phyloP scores from a whole-genome alignment of 2,797 vertebrate species.

The Catharus ustulatus region DNA sequence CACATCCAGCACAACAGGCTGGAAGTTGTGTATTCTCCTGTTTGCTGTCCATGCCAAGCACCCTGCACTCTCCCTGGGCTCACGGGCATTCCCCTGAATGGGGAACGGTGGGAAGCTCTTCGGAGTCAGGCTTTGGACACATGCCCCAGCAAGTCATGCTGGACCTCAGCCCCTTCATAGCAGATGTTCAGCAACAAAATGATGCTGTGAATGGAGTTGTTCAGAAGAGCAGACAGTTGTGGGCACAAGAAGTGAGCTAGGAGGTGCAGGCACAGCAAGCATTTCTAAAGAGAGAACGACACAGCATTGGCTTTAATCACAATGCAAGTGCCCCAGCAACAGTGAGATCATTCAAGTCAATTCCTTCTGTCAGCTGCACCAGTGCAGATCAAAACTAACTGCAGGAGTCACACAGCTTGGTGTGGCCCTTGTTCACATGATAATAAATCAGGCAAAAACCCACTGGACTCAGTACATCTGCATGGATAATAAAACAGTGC shows the following conservation, averaged over 20 bases:
- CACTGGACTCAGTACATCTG: neutral
- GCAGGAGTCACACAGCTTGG: neutral
- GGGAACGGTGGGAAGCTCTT: neutral
- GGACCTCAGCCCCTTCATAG: neutral
- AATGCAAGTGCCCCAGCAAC: neutral
- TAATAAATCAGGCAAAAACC: neutral
- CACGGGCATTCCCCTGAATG: neutral
- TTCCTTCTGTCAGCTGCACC: neutral
- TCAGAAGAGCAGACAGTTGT: neutral
- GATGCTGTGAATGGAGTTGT: neutral
- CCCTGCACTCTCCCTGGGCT: neutral
- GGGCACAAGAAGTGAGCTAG: neutral
- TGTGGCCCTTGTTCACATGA: neutral
- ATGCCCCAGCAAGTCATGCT: neutral
- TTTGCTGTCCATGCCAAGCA: neutral
- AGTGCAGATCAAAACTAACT: neutral
- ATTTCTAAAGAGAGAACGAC: neutral
- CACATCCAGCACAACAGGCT: neutral
- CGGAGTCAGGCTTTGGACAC: neutral
- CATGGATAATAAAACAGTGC: neutral
- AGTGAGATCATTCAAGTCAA: neutral
- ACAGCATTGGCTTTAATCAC: neutral
- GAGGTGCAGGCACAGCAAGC: neutral
- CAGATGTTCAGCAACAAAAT: neutral
- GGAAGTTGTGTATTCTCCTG: fast-evolving